Evolutionary conservation across 2,113 vertebrate genomes (phyloP).

Genomic region (Puntigrus tetrazona): DNA sequence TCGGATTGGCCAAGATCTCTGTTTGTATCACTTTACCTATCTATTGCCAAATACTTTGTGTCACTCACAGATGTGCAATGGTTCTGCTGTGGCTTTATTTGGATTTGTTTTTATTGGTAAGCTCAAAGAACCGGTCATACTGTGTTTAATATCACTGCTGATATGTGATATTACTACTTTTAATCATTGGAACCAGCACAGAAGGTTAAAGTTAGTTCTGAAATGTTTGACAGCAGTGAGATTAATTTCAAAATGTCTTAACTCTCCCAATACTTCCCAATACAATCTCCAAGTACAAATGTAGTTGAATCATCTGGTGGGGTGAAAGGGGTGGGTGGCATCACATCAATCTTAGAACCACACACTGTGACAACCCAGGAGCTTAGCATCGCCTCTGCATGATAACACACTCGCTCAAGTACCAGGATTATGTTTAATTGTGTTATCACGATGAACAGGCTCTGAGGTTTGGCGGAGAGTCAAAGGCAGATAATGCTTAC

Average conservation of each 20-base stretch:
- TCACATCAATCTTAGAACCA: conserved; percentile 51
- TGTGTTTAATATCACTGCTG: background rate
- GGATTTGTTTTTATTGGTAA: no score
- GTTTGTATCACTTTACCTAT: background rate
- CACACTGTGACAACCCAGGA: conserved; percentile 63
- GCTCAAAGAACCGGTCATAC: no score
- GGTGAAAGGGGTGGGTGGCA: conserved; percentile 36
- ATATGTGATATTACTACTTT: background rate
- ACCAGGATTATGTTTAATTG: conserved; percentile 69
- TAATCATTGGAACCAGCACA: background rate
- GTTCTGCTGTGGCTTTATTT: no score
- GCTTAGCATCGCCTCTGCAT: conserved; percentile 52
- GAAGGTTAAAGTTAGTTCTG: background rate
- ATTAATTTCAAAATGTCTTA: background rate
- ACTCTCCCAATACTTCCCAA: background rate
- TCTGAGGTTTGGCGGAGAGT: conserved; percentile 68
- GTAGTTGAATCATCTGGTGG: conserved; percentile 41
- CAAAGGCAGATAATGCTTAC: conserved; percentile 68
- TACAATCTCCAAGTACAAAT: no score
- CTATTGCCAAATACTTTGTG: background rate
- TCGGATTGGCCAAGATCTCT: background rate
- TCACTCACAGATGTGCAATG: background rate
- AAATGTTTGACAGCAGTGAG: background rate
- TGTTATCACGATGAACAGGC: conserved; percentile 70
- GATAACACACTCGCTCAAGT: conserved; percentile 61